phyloP scores from a whole-genome alignment of 2,113 vertebrate genomes.

The Camelus dromedarius region DNA sequence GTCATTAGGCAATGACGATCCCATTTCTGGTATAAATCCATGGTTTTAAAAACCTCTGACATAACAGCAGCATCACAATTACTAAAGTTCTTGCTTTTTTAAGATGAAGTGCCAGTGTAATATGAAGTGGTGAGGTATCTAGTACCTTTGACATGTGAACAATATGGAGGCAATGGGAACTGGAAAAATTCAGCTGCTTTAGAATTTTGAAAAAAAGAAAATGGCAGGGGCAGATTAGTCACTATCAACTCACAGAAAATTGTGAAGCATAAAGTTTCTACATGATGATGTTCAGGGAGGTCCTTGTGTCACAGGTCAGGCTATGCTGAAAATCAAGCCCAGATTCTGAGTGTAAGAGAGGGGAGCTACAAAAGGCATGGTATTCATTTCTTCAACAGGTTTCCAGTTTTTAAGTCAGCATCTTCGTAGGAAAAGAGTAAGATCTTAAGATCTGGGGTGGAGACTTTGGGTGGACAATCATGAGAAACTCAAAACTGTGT shows the following conservation, averaged over 20 bases:
- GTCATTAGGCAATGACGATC: background rate
- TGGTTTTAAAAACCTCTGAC: background rate
- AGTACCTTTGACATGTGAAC: background rate
- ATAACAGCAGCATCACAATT: background rate
- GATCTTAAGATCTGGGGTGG: background rate
- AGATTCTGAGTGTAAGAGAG: background rate
- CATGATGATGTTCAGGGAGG: background rate
- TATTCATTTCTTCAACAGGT: background rate
- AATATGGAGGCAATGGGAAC: background rate
- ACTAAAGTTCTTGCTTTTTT: background rate
- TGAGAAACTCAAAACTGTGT: background rate
- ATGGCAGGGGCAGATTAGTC: background rate
- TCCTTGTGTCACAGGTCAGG: background rate
- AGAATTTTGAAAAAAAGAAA: background rate
- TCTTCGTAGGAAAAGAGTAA: background rate
- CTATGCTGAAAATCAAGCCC: background rate
- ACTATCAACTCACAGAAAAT: background rate
- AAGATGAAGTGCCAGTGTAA: too few relatives aligned
- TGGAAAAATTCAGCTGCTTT: background rate
- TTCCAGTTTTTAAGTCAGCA: background rate
- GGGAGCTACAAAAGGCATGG: background rate
- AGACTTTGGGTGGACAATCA: background rate
- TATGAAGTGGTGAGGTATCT: background rate
- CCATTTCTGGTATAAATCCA: background rate
- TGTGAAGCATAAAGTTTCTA: background rate